Conservation (phyloP, 2,888 invertebrate species). For the Epistrophella euchroma region DNA sequence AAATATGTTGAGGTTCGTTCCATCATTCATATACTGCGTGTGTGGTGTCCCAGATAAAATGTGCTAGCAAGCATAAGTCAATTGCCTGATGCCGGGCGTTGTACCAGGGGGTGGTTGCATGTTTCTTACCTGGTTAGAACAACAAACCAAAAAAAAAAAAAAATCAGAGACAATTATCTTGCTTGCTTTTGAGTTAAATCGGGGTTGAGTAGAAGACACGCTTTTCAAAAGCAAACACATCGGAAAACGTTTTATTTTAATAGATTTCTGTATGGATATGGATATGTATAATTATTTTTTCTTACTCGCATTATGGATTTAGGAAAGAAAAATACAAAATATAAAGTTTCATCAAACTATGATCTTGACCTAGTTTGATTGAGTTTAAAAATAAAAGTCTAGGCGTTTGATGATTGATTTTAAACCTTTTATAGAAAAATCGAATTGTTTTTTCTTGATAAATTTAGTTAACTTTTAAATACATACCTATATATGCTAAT, state of each 20-base stretch:
- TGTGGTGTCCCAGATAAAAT: conserved; percentile 58
- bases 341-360: conserved; percentile 11
- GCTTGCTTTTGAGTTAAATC: conserved; percentile 10
- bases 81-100: conserved; percentile 21
- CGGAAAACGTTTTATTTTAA: conserved; percentile 1
- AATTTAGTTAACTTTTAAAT: background rate
- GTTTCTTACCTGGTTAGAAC: conserved; percentile 3
- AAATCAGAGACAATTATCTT: background rate
- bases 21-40: conserved; percentile 58
- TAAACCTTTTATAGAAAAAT: conserved; percentile 7
- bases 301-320: background rate
- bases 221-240: conserved; percentile 14
- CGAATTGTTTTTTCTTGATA: background rate
- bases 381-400: background rate
- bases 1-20: conserved; percentile 51
- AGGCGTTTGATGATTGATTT: background rate
- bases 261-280: background rate
- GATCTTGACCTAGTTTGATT: conserved; percentile 29
- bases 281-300: background rate
- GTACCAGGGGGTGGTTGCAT: conserved; percentile 29
- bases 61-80: conserved; percentile 67
- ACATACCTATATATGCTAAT: too few relatives aligned
- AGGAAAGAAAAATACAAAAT: background rate
- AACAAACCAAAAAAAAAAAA: background rate
- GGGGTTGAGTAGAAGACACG: background rate